These are phyloP conservation scores for Pyrrhura leucotis DNA, from an alignment of 2,797 vertebrate genomes.

Conservation along the genomic window DNA sequence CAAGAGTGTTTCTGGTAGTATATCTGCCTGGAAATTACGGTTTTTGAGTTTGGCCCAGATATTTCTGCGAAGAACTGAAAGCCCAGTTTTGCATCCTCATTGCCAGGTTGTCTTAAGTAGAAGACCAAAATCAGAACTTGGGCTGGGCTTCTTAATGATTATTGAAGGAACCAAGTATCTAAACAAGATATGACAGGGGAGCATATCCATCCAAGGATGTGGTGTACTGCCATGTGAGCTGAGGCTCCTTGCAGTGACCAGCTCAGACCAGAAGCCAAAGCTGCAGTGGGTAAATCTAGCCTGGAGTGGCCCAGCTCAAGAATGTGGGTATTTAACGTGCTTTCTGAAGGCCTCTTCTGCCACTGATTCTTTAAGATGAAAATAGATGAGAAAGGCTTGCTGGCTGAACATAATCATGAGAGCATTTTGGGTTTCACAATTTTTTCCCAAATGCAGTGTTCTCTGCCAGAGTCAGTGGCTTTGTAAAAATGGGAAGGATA, in stretches of 20 bases:
- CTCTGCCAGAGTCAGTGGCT: background rate
- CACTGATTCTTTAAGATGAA: background rate
- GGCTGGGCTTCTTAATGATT: background rate
- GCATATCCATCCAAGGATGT: fast-evolving
- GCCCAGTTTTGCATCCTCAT: background rate
- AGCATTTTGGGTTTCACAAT: background rate
- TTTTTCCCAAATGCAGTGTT: background rate
- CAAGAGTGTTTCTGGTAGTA: background rate
- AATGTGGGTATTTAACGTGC: background rate
- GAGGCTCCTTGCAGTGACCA: background rate
- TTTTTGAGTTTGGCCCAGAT: background rate
- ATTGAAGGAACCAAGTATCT: background rate
- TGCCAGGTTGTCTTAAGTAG: background rate
- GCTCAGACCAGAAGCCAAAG: background rate
- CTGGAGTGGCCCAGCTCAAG: background rate
- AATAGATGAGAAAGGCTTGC: background rate
- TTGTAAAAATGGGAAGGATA: background rate
- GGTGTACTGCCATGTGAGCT: fast-evolving
- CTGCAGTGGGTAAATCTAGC: background rate
- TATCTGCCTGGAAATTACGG: background rate
- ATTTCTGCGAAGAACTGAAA: background rate
- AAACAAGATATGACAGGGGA: fast-evolving
- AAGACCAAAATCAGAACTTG: background rate
- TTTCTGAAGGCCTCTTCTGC: background rate
- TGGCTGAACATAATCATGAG: background rate